phyloP scores from a whole-genome alignment of 1,140 invertebrate species.

The Bacillus rossius region DNA sequence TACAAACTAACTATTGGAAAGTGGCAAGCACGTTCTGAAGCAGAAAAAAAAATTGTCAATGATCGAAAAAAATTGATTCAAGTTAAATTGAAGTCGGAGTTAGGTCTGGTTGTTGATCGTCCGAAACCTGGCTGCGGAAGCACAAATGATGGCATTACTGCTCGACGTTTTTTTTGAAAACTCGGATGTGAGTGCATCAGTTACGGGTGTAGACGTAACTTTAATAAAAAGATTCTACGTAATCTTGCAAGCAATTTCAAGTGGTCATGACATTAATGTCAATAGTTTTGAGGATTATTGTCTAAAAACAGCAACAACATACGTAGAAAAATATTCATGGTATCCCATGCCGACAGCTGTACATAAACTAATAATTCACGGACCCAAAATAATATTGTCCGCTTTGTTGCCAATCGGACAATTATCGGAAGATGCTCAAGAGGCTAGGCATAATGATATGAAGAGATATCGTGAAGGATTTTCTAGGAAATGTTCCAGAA shows the following conservation, averaged over 20 bases:
- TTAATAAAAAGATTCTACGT: constrained; percentile 8
- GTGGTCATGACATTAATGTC: constrained; percentile 14
- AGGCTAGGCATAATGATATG: constrained; percentile 33
- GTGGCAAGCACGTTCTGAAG: constrained; percentile 23
- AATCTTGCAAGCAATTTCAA: constrained; percentile 7
- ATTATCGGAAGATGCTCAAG: constrained; percentile 34
- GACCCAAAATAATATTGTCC: constrained; percentile 25
- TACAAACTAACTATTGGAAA: constrained; percentile 33
- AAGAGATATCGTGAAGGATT: constrained; percentile 23
- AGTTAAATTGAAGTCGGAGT: constrained; percentile 17
- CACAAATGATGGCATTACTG: constrained; percentile 39
- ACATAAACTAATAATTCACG: constrained; percentile 37
- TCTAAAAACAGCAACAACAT: constrained; percentile 1
- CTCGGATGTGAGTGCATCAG: constrained; percentile 3
- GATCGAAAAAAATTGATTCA: constrained; percentile 23
- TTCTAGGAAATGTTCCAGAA: constrained; percentile 26
- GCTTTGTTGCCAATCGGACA: constrained; percentile 35
- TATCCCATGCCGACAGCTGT: constrained; percentile 35
- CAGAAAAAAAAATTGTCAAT: constrained; percentile 14
- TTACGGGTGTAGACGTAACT: constrained; percentile 15
- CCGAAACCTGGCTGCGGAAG: constrained; percentile 35
- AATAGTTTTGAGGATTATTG: constrained; percentile 14
- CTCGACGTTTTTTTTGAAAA: constrained; percentile 33
- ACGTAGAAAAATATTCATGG: constrained; percentile 27
- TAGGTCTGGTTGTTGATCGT: constrained; percentile 30